These are phyloP conservation scores for Argyrosomus regius DNA, from an alignment of 2,797 vertebrate species.

Conservation along the genomic window DNA sequence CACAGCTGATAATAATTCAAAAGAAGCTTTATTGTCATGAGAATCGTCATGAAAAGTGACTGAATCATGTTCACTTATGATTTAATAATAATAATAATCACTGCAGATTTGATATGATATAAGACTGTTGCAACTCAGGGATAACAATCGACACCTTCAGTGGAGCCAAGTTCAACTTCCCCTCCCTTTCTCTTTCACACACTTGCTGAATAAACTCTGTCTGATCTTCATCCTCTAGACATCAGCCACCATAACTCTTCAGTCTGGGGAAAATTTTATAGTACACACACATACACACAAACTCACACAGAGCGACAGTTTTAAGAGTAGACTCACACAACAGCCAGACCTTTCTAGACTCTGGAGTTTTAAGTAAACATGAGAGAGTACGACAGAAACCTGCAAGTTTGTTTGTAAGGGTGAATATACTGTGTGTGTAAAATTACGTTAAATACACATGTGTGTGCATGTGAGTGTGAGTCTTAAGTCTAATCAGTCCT, in stretches of 20 bases:
- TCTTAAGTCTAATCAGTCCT: constrained; percentile 22
- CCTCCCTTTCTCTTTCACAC: not conserved
- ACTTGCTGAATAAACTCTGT: constrained; percentile 8
- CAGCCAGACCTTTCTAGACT: not conserved
- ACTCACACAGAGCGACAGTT: constrained; percentile 4
- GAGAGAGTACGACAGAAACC: not conserved
- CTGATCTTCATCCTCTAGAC: constrained; percentile 16
- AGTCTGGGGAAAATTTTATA: not conserved
- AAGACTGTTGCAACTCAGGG: not conserved
- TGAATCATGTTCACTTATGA: constrained; percentile 4
- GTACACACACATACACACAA: not conserved
- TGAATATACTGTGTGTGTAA: not conserved
- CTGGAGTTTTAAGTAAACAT: constrained; percentile 9
- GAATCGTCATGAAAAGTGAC: not conserved
- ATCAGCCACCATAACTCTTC: constrained; percentile 3
- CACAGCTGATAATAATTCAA: not conserved
- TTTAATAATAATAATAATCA: not conserved
- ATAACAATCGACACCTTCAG: not conserved
- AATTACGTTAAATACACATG: constrained; percentile 10
- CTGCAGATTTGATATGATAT: constrained; percentile 2
- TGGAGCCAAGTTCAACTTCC: not conserved
- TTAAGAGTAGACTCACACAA: not conserved
- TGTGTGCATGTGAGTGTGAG: not conserved
- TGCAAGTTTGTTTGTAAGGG: not conserved
- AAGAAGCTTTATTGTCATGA: constrained; percentile 8